These are phyloP conservation scores for Enteromius trimaculatus DNA, from an alignment of 2,797 vertebrate genomes.

Conservation along the genomic window DNA sequence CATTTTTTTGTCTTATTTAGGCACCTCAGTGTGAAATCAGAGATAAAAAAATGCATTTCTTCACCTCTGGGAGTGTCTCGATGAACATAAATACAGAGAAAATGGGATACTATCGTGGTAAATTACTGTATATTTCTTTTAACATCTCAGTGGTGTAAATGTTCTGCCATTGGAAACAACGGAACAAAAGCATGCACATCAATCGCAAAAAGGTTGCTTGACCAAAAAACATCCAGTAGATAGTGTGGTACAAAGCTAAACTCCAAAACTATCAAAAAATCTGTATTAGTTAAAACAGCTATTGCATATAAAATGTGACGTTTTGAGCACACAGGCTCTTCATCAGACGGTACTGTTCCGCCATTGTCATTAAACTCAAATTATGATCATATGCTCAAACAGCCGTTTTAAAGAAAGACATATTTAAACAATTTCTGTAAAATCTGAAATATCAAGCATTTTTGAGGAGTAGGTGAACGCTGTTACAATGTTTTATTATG, in stretches of 20 bases:
- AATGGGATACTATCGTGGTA: slow-evolving; percentile 71
- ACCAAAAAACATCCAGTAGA: too few relatives aligned
- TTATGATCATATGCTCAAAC: too few relatives aligned
- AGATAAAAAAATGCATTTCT: slow-evolving; percentile 70
- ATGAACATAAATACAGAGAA: slow-evolving; percentile 76
- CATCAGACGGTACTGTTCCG: not conserved
- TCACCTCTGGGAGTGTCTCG: slow-evolving; percentile 71
- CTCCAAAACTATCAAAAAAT: too few relatives aligned
- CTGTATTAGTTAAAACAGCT: too few relatives aligned
- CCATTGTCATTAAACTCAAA: not conserved
- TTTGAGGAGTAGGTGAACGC: not conserved
- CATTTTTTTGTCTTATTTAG: slow-evolving; percentile 62
- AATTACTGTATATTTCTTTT: not conserved
- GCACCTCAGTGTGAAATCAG: slow-evolving; percentile 68
- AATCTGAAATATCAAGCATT: not conserved
- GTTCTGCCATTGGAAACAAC: too few relatives aligned
- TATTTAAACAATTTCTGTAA: not conserved
- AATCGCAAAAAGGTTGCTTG: too few relatives aligned
- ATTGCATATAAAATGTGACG: too few relatives aligned
- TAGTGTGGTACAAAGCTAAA: too few relatives aligned
- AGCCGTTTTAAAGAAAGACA: not conserved
- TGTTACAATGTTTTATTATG: not conserved
- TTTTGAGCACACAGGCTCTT: too few relatives aligned
- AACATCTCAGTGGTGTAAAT: not conserved
- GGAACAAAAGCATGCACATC: too few relatives aligned